phyloP scores from a whole-genome alignment of 2,797 vertebrate species.

The Sebastes glaucus region DNA sequence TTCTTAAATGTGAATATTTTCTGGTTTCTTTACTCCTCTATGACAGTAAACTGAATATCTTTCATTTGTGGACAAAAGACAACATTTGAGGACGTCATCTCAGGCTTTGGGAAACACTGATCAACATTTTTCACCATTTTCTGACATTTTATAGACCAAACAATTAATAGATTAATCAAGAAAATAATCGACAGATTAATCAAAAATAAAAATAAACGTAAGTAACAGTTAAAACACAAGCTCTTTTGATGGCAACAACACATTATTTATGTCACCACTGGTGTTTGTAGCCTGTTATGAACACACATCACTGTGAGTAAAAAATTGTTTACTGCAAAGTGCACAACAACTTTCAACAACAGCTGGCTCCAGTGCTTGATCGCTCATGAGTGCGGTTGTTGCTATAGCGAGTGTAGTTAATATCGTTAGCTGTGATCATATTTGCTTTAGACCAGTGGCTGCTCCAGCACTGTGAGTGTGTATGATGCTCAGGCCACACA shows the following conservation, averaged over 20 bases:
- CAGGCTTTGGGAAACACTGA: too few relatives aligned
- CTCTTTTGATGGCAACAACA: not conserved
- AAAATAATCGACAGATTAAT: too few relatives aligned
- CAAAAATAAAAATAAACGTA: too few relatives aligned
- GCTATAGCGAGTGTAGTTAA: constrained; percentile 63
- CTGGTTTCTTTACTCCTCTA: too few relatives aligned
- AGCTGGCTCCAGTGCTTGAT: constrained; percentile 53
- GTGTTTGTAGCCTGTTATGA: constrained; percentile 17
- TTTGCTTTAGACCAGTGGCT: constrained; percentile 71
- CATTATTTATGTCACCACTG: not conserved
- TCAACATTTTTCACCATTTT: too few relatives aligned
- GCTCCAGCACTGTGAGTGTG: constrained; percentile 51
- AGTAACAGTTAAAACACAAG: not conserved
- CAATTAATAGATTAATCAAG: too few relatives aligned
- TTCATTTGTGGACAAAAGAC: too few relatives aligned
- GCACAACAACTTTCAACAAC: constrained; percentile 40
- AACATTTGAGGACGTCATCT: too few relatives aligned
- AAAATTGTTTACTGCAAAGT: constrained; percentile 46
- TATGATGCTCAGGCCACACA: constrained; percentile 60
- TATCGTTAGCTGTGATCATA: constrained; percentile 73
- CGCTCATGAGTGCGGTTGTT: constrained; percentile 52
- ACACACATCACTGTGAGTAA: constrained; percentile 22
- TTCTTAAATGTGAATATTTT: too few relatives aligned
- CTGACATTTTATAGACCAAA: too few relatives aligned
- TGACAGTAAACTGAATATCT: too few relatives aligned